Conservation (phyloP, 2,113 vertebrate species). For the Pachyramphus minor region DNA sequence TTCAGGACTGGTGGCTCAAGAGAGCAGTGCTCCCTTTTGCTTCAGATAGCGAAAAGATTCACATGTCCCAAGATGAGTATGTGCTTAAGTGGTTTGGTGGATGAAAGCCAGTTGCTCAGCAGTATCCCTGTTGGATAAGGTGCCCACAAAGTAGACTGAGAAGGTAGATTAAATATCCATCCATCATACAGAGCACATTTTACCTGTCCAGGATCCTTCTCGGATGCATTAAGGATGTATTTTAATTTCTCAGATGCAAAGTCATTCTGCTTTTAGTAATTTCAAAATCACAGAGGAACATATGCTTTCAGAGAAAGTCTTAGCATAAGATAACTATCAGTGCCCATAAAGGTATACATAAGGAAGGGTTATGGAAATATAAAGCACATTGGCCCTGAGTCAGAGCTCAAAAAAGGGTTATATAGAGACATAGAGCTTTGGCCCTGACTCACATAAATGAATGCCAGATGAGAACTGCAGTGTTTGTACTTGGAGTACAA, state of each 20-base stretch:
- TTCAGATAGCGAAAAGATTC: not conserved
- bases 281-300: not conserved
- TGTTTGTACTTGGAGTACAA: not conserved
- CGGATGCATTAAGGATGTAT: not conserved
- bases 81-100: slow-evolving; percentile 13
- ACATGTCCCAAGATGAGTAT: not conserved
- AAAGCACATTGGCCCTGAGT: not conserved
- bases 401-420: not conserved
- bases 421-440: not conserved
- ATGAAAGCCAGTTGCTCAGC: not conserved
- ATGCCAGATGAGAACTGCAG: not conserved
- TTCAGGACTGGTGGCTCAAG: not conserved
- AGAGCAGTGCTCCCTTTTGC: not conserved
- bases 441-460: not conserved
- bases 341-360: not conserved
- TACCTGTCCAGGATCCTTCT: not conserved
- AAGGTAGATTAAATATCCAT: slow-evolving; percentile 3
- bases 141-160: not conserved
- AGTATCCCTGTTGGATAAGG: not conserved
- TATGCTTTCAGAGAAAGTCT: not conserved
- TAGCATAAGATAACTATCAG: not conserved
- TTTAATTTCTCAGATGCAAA: slow-evolving; percentile 32
- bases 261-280: slow-evolving; percentile 27
- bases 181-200: not conserved
- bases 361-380: not conserved